Base-by-base conservation (phyloP, 2,888 invertebrate species). In the Oligia fasciuncula region DNA sequence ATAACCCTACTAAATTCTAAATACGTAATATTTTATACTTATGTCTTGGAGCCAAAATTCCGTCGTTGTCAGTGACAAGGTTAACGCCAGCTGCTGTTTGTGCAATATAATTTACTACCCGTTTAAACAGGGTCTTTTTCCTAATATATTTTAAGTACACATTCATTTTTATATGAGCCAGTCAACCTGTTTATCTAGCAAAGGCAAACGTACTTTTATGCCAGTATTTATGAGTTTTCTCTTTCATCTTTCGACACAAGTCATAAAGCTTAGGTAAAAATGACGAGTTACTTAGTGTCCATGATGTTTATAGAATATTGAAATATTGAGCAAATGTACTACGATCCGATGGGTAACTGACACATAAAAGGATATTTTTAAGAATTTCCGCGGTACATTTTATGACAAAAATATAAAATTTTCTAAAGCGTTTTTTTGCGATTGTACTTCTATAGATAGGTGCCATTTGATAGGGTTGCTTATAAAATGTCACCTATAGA, bases 241-340 rank as follows among this genome's bases (percentile, higher is more conserved):
- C 69, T 74, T 86, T 74, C 78, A 77, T 86, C 67, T 71, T 86
- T 77, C 73, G 60, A 51, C 76, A 75, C 40, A 87, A 73, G 76
- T 76, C 76, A 80, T 85, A 85, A 84, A 85, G 75, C 73, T 80
- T 72, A 87, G 54, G 76, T 80, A 70, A 76, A 87, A 85, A 73
- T 80, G 80, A 85, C 72, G 73, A 65, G 54, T 76, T 74, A 80
- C 84, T 86, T 84, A 86, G 73, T 73, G 66, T 80, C 73, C 46
- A 73, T 73, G 73, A 76, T 84, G 68, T 69, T 74, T 81, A 80
- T 72, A 72, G 68, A 66, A 80, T 87, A 87, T 85, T 84, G 73
- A 76, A 71, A 87, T 68, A 81, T 67, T 51, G 40, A 72, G 60
- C 51, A 81, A 80, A 84, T 57, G 54, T 84, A 76, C 60, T 40